These are phyloP conservation scores for Acheta domesticus DNA, from an alignment of 2,888 invertebrate species.

Conservation along the genomic window DNA sequence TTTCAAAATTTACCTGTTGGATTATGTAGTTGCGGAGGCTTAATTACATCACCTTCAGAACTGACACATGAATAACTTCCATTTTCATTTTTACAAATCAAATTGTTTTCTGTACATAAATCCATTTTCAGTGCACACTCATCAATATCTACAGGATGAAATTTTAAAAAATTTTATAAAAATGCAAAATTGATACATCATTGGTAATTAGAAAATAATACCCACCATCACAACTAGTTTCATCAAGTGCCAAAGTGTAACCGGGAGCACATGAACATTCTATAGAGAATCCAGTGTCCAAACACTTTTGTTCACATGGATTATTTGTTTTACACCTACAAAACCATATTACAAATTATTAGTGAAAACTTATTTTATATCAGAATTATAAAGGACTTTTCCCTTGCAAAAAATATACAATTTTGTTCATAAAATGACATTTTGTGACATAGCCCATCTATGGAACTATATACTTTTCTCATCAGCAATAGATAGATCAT, in stretches of 20 bases:
- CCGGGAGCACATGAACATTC: conserved; percentile 70
- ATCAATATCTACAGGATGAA: conserved; percentile 52
- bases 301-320: conserved; percentile 71
- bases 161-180: neutral
- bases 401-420: too few species aligned
- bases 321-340: conserved; percentile 60
- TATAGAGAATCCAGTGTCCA: conserved; percentile 64
- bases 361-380: conserved; percentile 4
- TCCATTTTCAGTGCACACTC: conserved; percentile 64
- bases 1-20: too few species aligned
- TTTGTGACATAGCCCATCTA: too few species aligned
- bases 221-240: conserved; percentile 61
- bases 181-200: neutral
- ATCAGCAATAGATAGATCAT: too few species aligned
- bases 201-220: neutral
- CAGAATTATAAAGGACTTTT: too few species aligned
- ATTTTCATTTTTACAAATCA: conserved; percentile 67
- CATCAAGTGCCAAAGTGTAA: conserved; percentile 63
- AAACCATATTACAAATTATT: conserved; percentile 20
- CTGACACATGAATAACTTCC: conserved; percentile 66
- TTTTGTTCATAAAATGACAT: too few species aligned
- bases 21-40: too few species aligned
- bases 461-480: too few species aligned
- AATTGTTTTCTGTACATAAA: conserved; percentile 63
- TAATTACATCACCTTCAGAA: conserved; percentile 38